These are phyloP conservation scores for Ia io DNA, from an alignment of 2,113 vertebrate genomes.

Conservation along the genomic window DNA sequence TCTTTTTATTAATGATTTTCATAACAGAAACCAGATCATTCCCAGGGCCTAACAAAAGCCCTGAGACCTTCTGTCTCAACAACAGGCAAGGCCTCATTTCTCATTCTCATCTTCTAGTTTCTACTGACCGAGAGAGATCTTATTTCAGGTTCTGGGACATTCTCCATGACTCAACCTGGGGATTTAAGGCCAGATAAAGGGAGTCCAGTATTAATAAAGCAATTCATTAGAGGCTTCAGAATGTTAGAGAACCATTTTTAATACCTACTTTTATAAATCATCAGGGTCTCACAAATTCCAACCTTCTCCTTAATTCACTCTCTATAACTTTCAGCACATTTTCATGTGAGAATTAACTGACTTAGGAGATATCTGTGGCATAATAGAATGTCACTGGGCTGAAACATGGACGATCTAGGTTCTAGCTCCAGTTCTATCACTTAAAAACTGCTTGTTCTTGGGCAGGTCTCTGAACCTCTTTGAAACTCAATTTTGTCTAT, in stretches of 20 bases:
- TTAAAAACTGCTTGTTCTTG: background rate
- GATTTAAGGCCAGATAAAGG: constrained; percentile 40
- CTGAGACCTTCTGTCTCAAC: background rate
- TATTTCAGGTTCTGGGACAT: constrained; percentile 42
- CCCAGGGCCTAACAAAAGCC: background rate
- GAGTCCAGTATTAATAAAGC: constrained; percentile 45
- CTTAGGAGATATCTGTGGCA: background rate
- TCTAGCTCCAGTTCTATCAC: background rate
- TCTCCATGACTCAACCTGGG: constrained; percentile 19
- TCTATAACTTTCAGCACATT: background rate
- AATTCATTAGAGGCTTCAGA: background rate
- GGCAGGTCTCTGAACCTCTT: background rate
- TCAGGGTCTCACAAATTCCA: background rate
- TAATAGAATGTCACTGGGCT: background rate
- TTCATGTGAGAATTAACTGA: background rate
- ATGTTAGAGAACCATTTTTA: constrained; percentile 40
- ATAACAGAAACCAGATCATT: background rate
- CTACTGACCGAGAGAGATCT: background rate
- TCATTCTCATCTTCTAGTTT: constrained; percentile 32
- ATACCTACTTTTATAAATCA: constrained; percentile 33
- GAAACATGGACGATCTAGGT: background rate
- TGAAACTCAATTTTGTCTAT: background rate
- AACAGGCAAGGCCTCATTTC: background rate
- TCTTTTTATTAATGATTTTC: constrained; percentile 36
- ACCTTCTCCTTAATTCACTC: background rate